These are phyloP conservation scores for Rhineura floridana DNA, from an alignment of 2,113 vertebrate species.

Conservation along the genomic window DNA sequence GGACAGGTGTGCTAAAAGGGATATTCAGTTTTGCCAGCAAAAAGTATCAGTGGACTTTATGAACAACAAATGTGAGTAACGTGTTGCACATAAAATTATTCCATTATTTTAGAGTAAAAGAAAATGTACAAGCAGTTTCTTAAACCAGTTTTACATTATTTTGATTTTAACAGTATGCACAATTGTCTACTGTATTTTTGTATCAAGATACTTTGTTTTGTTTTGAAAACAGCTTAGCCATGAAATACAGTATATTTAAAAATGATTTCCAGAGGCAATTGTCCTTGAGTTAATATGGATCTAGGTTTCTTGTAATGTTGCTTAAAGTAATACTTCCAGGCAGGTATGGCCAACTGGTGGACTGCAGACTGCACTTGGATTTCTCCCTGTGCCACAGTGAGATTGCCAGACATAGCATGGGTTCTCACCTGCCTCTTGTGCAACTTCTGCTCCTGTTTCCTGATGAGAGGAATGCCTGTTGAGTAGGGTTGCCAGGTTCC, in stretches of 20 bases:
- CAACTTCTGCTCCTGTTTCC: neutral
- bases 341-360: neutral
- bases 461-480: neutral
- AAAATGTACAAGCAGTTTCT: neutral
- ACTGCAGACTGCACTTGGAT: neutral
- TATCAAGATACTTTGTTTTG: slow-evolving; percentile 34
- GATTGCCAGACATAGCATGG: neutral
- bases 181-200: slow-evolving; percentile 24
- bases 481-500: no score
- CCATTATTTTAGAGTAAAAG: slow-evolving; percentile 1
- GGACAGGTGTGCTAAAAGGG: neutral
- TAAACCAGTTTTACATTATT: neutral
- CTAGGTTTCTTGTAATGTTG: slow-evolving; percentile 18
- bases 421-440: neutral
- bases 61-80: slow-evolving; percentile 2
- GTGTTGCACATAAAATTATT: neutral
- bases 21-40: neutral
- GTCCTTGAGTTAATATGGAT: slow-evolving; percentile 5
- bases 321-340: neutral
- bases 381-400: neutral
- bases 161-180: slow-evolving; percentile 37
- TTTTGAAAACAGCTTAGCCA: slow-evolving; percentile 50
- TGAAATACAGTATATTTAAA: slow-evolving; percentile 22
- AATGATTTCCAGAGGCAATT: slow-evolving; percentile 35
- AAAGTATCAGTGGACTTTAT: neutral